Percentiles rank a stretch among this genome's conserved stretches.
These are phyloP conservation scores for Cataglyphis hispanica DNA, from an alignment of 1,140 invertebrate species.

Conservation along the genomic window DNA sequence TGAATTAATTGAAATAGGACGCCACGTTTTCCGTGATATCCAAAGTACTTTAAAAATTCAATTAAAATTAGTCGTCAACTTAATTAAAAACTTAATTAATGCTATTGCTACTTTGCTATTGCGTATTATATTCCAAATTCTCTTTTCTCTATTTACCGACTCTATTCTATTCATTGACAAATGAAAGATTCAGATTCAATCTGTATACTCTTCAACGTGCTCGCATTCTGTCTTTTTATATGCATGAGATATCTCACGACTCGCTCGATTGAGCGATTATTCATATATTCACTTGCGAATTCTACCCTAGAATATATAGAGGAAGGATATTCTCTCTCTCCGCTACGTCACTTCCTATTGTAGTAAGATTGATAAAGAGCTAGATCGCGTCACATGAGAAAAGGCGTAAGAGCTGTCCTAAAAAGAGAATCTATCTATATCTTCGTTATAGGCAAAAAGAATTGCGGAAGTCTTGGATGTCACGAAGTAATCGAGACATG, in stretches of 20 bases:
- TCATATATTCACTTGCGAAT: neutral
- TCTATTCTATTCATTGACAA: neutral
- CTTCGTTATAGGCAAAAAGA: neutral
- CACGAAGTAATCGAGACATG: neutral
- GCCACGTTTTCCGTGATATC: neutral
- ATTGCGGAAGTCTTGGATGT: neutral
- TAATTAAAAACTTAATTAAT: conserved; percentile 26
- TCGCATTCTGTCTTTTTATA: neutral
- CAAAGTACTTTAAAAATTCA: conserved; percentile 3
- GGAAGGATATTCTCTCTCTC: neutral
- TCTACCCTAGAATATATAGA: neutral
- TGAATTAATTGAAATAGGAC: neutral
- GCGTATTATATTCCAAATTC: neutral
- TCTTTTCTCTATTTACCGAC: neutral
- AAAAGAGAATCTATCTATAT: too few relatives aligned
- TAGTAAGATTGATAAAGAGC: neutral
- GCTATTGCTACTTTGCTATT: too few relatives aligned
- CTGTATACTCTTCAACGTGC: neutral
- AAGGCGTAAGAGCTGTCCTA: neutral
- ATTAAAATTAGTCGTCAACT: neutral
- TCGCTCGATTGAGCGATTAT: conserved; percentile 14
- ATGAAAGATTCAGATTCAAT: neutral
- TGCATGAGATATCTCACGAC: neutral
- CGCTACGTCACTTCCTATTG: too few relatives aligned
- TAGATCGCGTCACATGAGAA: neutral